Evolutionary conservation across 2,113 vertebrate genomes (phyloP).

Genomic region (Eulacestoma nigropectus): DNA sequence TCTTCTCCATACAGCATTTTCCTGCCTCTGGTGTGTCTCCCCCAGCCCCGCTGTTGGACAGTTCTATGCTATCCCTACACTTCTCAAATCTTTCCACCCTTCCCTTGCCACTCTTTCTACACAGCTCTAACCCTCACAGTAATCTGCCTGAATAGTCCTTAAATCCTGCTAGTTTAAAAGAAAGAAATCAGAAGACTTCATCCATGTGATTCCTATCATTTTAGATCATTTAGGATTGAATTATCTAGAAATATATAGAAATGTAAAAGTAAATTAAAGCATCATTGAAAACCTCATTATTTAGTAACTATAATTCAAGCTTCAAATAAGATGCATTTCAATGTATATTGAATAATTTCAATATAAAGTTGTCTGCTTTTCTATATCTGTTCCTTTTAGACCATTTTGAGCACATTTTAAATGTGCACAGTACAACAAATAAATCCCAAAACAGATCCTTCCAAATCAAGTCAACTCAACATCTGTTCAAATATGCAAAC

Average conservation of each 20-base stretch:
- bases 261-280: neutral
- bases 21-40: neutral
- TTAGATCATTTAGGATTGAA: neutral
- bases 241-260: neutral
- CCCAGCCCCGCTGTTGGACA: neutral
- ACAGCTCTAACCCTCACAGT: neutral
- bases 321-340: neutral
- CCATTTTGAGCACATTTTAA: neutral
- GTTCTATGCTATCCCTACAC: neutral
- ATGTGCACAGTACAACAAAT: neutral
- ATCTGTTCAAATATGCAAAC: neutral
- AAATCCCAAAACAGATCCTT: neutral
- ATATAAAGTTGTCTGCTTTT: neutral
- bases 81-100: neutral
- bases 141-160: neutral
- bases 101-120: neutral
- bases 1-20: neutral
- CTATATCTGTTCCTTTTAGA: neutral
- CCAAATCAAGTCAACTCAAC: neutral
- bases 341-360: neutral
- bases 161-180: neutral
- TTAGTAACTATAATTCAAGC: constrained; percentile 2
- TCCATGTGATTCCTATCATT: neutral
- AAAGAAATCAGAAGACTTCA: neutral
- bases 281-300: neutral